A percentile compares a stretch with the other conserved stretches of the same genome.
phyloP scores from a whole-genome alignment of 2,113 vertebrate genomes.

The Neotragus pygmaeus region DNA sequence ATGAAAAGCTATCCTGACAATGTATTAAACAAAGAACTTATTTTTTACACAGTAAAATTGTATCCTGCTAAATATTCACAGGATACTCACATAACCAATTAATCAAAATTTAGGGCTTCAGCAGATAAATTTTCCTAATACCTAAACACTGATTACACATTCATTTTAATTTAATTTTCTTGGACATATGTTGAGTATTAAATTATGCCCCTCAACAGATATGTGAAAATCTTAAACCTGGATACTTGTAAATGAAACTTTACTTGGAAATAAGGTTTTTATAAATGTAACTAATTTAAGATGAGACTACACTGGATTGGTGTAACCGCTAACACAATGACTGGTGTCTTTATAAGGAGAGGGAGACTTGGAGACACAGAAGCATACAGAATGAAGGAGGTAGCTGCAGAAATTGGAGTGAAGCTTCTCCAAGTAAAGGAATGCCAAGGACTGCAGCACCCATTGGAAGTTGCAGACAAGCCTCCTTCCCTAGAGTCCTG shows the following conservation, averaged over 20 bases:
- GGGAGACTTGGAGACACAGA: background rate
- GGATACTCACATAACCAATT: background rate
- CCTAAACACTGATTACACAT: background rate
- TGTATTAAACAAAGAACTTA: background rate
- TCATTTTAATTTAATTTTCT: background rate
- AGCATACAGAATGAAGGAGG: too few relatives aligned
- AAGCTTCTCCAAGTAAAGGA: background rate
- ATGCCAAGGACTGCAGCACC: background rate
- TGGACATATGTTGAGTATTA: background rate
- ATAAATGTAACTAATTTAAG: background rate
- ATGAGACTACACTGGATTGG: background rate
- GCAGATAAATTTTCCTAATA: background rate
- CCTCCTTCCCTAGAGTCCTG: background rate
- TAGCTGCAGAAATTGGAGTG: too few relatives aligned
- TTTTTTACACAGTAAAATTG: background rate
- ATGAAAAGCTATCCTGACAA: background rate
- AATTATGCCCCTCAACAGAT: background rate
- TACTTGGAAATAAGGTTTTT: background rate
- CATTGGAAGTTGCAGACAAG: too few relatives aligned
- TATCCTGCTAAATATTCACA: background rate
- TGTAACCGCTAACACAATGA: rapidly evolving
- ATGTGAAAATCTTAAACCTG: background rate
- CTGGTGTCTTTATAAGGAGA: background rate
- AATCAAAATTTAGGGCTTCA: background rate
- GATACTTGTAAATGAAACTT: background rate